Base-by-base conservation (phyloP, 2,888 invertebrate species). In the Amphimallon solstitiale region DNA sequence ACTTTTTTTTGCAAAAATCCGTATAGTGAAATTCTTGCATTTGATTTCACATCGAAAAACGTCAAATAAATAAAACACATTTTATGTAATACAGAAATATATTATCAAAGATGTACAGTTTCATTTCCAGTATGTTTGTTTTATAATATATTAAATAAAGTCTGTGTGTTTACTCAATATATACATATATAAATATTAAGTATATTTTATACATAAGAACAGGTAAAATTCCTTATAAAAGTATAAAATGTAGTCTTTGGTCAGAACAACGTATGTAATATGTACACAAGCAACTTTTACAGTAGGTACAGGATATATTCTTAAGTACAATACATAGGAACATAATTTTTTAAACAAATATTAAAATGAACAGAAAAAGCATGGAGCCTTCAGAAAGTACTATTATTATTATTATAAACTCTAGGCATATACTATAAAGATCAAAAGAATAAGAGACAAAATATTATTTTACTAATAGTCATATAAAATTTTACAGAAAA, bases 251-350 rank as follows among this genome's bases (percentile, higher is more conserved):
- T 59, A 59, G 43, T 59, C 56, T 59, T 59, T 59, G 56, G 56
- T 59, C 43, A 43, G 43, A 43, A 59, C 5, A 59, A 43, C 9
- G 29, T 45, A 43, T 49, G 38, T 12, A 35, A 38, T 54, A n/a
- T n/a, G 29, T 29, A 29, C 29, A 29, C 29, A 43, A 43, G 15
- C 34, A 43, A 7, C 15, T 34, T 43, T 15, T 40, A 5, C 6
- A n/a, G 45, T 15, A 40, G 9, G 29, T 54, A 54, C 12, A 14
- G 29, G 21, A 21, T 15, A 19, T 43, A 43, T 15, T 12, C 43
- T 59, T 59, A 59, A 59, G 56, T 59, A 59, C 56, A 43, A 59
- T 43, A 59, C 56, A 59, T 59, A 59, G 56, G 56, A 59, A 59
- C 56, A 29, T 45, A 43, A 21, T 29, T n/a, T n/a, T n/a, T n/a